These are phyloP conservation scores for Acanthosepion lycidas DNA, from an alignment of 2,888 invertebrate species.

Conservation along the genomic window DNA sequence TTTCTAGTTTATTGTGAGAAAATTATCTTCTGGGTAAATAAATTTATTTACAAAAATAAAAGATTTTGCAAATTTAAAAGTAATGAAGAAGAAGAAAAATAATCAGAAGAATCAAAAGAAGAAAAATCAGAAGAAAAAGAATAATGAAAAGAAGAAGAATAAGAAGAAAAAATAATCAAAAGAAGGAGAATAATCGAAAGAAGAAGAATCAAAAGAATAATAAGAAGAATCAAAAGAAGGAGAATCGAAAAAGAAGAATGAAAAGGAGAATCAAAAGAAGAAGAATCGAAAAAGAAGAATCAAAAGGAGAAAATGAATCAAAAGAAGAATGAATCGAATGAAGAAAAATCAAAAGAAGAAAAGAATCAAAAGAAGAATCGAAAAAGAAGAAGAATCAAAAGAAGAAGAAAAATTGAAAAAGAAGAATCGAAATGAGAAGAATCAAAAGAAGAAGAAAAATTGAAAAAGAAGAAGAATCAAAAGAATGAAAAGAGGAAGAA, in stretches of 20 bases:
- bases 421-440: no score
- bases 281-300: background rate
- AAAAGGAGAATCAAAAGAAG: background rate
- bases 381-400: background rate
- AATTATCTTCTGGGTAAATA: background rate
- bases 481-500: background rate
- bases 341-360: no score
- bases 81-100: background rate
- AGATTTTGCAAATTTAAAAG: background rate
- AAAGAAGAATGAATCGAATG: no score
- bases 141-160: no score
- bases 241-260: background rate
- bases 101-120: no score
- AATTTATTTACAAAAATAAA: background rate
- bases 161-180: background rate
- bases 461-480: background rate
- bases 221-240: no score
- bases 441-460: no score
- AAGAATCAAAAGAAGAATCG: background rate
- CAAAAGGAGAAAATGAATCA: no score
- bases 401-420: background rate
- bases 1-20: no score
- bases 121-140: no score
- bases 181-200: background rate
- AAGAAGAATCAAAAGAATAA: no score